Percentiles rank a stretch among this genome's conserved stretches.
Evolutionary conservation across 1,140 invertebrate genomes (phyloP).

Genomic region (Drosophila simulans): DNA sequence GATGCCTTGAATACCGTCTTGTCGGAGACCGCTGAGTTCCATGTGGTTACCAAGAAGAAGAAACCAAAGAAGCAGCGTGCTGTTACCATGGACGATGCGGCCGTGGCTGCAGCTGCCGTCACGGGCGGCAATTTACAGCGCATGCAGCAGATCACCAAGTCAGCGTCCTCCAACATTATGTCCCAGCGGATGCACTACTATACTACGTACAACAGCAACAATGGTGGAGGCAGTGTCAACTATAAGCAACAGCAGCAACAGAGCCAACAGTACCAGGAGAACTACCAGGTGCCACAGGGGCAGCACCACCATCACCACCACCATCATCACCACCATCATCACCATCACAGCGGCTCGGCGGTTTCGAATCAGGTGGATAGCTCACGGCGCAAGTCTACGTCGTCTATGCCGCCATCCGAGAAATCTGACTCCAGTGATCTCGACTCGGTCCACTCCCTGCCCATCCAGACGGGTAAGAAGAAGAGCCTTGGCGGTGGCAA

Average conservation of each 20-base stretch:
- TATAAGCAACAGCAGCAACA: slow-evolving; percentile 26
- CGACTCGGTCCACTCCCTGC: slow-evolving; percentile 90
- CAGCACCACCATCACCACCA: slow-evolving; percentile 47
- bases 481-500: slow-evolving; percentile 46
- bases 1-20: slow-evolving; percentile 70
- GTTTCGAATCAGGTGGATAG: slow-evolving; percentile 54
- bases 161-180: slow-evolving; percentile 69
- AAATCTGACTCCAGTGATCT: slow-evolving; percentile 89
- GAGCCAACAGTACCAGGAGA: slow-evolving; percentile 16
- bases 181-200: slow-evolving; percentile 60
- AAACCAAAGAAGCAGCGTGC: slow-evolving; percentile 88
- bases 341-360: slow-evolving; percentile 26
- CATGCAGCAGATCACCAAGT: slow-evolving; percentile 71
- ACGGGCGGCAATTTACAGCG: slow-evolving; percentile 67
- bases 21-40: slow-evolving; percentile 87
- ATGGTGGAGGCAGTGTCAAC: slow-evolving; percentile 1
- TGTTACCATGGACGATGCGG: slow-evolving; percentile 79
- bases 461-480: slow-evolving; percentile 86
- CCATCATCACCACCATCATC: slow-evolving; percentile 35
- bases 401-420: slow-evolving; percentile 88
- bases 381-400: slow-evolving; percentile 86
- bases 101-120: slow-evolving; percentile 56
- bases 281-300: slow-evolving; percentile 29
- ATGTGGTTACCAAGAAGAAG: slow-evolving; percentile 89
- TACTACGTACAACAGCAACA: slow-evolving; percentile 30